phyloP scores from a whole-genome alignment of 2,113 vertebrate genomes.

The Athene cunicularia region DNA sequence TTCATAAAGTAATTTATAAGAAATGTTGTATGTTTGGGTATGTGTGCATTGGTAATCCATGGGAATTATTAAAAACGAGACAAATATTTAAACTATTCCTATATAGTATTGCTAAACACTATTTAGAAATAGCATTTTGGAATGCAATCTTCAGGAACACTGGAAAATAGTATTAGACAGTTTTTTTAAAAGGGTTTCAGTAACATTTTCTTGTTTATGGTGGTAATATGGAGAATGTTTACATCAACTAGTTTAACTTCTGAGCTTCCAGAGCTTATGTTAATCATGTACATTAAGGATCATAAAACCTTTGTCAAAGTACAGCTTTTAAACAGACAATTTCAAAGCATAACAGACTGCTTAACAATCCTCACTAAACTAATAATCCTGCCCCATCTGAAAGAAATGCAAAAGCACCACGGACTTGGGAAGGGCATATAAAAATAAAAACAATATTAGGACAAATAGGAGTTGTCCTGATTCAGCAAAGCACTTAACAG shows the following conservation, averaged over 20 bases:
- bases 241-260: background rate
- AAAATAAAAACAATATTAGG: background rate
- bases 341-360: background rate
- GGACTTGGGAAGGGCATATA: background rate
- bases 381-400: background rate
- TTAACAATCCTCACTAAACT: background rate
- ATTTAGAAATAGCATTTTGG: background rate
- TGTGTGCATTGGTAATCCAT: background rate
- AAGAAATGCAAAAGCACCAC: background rate
- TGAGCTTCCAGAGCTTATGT: background rate
- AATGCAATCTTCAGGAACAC: background rate
- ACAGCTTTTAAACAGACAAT: constrained; percentile 2
- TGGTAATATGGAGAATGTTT: background rate
- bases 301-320: background rate
- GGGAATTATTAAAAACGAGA: background rate
- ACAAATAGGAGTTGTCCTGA: background rate
- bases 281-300: background rate
- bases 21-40: background rate
- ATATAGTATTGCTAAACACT: background rate
- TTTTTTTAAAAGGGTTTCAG: background rate
- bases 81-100: background rate
- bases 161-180: background rate
- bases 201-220: background rate
- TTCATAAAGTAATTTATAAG: background rate
- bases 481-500: background rate